Percentiles rank a stretch among this genome's conserved stretches.
These are phyloP conservation scores for Tupiocoris notatus DNA, from an alignment of 2,888 invertebrate species.

Conservation along the genomic window DNA sequence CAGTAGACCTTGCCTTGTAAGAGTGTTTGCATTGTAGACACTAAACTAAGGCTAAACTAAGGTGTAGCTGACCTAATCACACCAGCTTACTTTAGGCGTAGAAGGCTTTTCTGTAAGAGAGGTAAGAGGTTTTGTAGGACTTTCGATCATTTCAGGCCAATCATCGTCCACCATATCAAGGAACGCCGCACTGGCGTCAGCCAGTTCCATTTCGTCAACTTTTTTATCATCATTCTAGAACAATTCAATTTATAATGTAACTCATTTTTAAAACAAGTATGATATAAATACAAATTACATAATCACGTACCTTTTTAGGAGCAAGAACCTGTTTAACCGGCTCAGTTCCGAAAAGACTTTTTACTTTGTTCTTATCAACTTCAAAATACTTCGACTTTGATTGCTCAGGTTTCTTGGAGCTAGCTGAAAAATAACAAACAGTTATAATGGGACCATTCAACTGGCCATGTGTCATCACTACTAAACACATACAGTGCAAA, in stretches of 20 bases:
- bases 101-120: background rate
- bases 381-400: slow-evolving; percentile 51
- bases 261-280: too few species aligned
- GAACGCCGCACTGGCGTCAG: slow-evolving; percentile 26
- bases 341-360: slow-evolving; percentile 41
- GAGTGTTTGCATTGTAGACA: too few species aligned
- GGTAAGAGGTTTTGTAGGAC: background rate
- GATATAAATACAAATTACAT: too few species aligned
- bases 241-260: too few species aligned
- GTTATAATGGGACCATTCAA: background rate
- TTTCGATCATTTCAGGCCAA: slow-evolving; percentile 2
- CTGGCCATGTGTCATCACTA: too few species aligned
- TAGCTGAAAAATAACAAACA: slow-evolving; percentile 11
- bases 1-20: too few species aligned
- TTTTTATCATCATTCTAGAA: background rate
- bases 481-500: too few species aligned
- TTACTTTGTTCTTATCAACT: slow-evolving; percentile 53
- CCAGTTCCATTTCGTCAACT: slow-evolving; percentile 22
- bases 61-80: too few species aligned
- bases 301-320: slow-evolving; percentile 1
- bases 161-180: slow-evolving; percentile 30
- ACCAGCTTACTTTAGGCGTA: background rate
- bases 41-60: too few species aligned
- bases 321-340: slow-evolving; percentile 43
- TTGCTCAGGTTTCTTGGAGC: slow-evolving; percentile 36